Evolutionary conservation across 2,113 vertebrate genomes (phyloP).

Genomic region (Clarias gariepinus): DNA sequence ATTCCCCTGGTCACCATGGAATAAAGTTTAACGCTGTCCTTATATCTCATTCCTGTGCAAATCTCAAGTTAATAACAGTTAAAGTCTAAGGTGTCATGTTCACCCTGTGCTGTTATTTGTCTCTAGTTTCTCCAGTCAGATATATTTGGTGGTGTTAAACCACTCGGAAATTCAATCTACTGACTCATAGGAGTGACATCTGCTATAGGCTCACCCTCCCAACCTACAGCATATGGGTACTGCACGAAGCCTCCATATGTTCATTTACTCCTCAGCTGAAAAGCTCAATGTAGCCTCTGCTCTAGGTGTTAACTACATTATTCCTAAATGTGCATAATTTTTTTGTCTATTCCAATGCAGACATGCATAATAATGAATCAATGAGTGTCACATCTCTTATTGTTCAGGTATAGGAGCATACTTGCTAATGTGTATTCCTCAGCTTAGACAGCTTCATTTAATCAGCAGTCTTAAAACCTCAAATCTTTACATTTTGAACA

Average conservation of each 20-base stretch:
- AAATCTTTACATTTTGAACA: neutral
- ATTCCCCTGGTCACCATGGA: neutral
- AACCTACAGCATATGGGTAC: neutral
- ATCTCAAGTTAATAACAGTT: neutral
- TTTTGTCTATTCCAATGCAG: neutral
- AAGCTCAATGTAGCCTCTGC: neutral
- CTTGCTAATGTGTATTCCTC: no score
- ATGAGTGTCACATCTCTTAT: neutral
- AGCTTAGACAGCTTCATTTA: neutral
- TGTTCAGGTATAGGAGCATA: neutral
- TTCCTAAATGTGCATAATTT: neutral
- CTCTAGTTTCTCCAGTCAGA: constrained; percentile 18
- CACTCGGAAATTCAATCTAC: constrained; percentile 51
- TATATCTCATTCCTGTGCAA: neutral
- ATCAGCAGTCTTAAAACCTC: neutral
- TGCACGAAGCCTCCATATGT: neutral
- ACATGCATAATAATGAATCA: neutral
- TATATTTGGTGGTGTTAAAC: constrained; percentile 57
- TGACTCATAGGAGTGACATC: constrained; percentile 32
- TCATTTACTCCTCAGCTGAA: neutral
- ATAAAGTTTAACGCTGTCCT: neutral
- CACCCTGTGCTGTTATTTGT: constrained; percentile 27
- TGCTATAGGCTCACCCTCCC: constrained; percentile 19
- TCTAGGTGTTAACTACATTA: neutral
- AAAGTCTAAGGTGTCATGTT: neutral